phyloP scores from a whole-genome alignment of 2,888 invertebrate species.

The Pseudanteris insignis region DNA sequence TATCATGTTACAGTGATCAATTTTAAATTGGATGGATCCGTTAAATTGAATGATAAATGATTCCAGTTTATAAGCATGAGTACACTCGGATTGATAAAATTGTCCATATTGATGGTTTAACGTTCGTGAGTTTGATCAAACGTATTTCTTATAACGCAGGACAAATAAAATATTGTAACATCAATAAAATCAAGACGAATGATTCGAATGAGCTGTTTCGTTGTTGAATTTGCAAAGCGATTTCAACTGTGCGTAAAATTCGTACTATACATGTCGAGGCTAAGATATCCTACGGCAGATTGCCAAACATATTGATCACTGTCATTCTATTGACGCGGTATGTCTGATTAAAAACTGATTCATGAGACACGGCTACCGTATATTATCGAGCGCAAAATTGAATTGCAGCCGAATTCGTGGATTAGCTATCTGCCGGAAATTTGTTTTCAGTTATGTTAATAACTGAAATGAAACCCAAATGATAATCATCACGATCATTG shows the following conservation, averaged over 20 bases:
- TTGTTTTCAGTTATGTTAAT: slow-evolving; percentile 19
- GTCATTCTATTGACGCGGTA: slow-evolving; percentile 34
- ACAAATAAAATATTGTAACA: no score
- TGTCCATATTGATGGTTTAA: no score
- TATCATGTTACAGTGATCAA: no score
- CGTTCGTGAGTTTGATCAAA: no score
- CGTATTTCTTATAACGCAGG: no score
- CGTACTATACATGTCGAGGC: slow-evolving; percentile 14
- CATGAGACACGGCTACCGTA: slow-evolving; percentile 30
- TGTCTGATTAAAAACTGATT: slow-evolving; percentile 41
- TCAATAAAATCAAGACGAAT: slow-evolving; percentile 8
- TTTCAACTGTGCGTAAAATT: slow-evolving; percentile 19
- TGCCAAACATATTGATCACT: slow-evolving; percentile 39
- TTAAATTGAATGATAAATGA: no score
- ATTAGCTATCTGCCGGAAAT: slow-evolving; percentile 22
- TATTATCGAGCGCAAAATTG: slow-evolving; percentile 29
- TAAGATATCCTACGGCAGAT: slow-evolving; percentile 32
- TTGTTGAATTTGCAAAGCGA: slow-evolving; percentile 27
- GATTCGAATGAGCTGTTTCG: no score
- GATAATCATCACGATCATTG: no score
- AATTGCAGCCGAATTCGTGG: slow-evolving; percentile 23
- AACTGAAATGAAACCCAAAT: no score
- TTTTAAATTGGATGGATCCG: no score
- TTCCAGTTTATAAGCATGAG: no score
- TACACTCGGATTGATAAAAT: no score